Conservation (phyloP, 2,113 vertebrate genomes). For the Paramisgurnus dabryanus region DNA sequence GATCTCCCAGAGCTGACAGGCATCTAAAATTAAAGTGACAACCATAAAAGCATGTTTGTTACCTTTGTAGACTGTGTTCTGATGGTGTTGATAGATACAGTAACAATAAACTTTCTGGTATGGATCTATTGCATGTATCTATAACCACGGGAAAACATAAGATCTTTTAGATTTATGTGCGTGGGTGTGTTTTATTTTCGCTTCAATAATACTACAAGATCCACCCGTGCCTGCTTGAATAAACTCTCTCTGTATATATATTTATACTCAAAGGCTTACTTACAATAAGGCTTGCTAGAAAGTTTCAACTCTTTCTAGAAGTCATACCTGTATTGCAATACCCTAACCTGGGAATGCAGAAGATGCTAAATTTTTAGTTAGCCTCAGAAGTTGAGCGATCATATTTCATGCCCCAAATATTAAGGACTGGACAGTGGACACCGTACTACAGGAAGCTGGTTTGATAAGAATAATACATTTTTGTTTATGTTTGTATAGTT, state of each 20-base stretch:
- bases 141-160: background rate
- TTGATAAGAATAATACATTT: slow-evolving; percentile 77
- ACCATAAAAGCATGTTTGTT: background rate
- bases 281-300: background rate
- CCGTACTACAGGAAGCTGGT: slow-evolving; percentile 50
- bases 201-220: background rate
- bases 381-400: slow-evolving; percentile 7
- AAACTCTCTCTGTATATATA: slow-evolving; percentile 7
- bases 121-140: background rate
- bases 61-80: background rate
- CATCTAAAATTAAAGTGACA: background rate
- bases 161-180: background rate
- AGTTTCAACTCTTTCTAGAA: slow-evolving; percentile 21
- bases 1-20: background rate
- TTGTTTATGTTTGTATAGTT: slow-evolving; percentile 63
- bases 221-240: slow-evolving; percentile 1
- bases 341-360: background rate
- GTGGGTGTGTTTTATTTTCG: background rate
- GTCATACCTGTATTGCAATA: background rate
- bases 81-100: background rate
- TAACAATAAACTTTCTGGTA: background rate
- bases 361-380: slow-evolving; percentile 5
- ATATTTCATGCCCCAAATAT: slow-evolving; percentile 28
- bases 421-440: background rate
- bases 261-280: background rate